A percentile compares a stretch with the other conserved stretches of the same genome.
phyloP scores from a whole-genome alignment of 2,888 invertebrate genomes.

The Zaprionus lineosus region DNA sequence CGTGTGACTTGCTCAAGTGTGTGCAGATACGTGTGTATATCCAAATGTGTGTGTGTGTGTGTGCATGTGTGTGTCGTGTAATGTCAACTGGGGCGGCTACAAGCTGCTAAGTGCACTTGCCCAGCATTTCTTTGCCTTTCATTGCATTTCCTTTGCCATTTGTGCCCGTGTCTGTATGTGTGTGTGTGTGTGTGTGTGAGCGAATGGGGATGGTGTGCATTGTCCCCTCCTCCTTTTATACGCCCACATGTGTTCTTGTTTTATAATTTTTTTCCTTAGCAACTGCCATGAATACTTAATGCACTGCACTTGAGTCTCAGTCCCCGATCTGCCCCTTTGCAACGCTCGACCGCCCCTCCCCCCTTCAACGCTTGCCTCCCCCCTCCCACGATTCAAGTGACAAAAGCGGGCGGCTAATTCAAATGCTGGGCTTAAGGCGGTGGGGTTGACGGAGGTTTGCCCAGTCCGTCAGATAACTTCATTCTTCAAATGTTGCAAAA shows the following conservation, averaged over 20 bases:
- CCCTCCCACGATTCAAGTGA: slow-evolving; percentile 22
- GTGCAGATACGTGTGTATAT: too few relatives aligned
- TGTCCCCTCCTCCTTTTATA: slow-evolving; percentile 2
- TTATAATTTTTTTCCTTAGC: slow-evolving; percentile 25
- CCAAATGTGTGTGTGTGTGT: slow-evolving; percentile 32
- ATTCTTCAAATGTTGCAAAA: slow-evolving; percentile 68
- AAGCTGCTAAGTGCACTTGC: slow-evolving; percentile 76
- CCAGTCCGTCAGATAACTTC: slow-evolving; percentile 60
- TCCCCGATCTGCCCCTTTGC: too few relatives aligned
- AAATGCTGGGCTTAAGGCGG: slow-evolving; percentile 45
- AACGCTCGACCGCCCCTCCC: slow-evolving; percentile 26
- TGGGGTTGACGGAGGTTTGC: neutral
- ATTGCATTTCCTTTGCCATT: slow-evolving; percentile 48
- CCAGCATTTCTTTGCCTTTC: slow-evolving; percentile 65
- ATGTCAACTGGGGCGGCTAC: slow-evolving; percentile 74
- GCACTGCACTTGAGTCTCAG: slow-evolving; percentile 75
- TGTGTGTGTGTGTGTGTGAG: slow-evolving; percentile 1
- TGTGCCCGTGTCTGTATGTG: slow-evolving; percentile 5
- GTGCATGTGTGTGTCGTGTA: slow-evolving; percentile 45
- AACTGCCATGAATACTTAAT: slow-evolving; percentile 71
- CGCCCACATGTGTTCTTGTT: slow-evolving; percentile 17
- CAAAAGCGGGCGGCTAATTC: slow-evolving; percentile 68
- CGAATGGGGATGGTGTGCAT: too few relatives aligned
- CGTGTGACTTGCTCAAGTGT: slow-evolving; percentile 2
- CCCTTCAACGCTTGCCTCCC: slow-evolving; percentile 8